phyloP scores from a whole-genome alignment of 2,797 vertebrate genomes.

The Hafferia zeledoni region DNA sequence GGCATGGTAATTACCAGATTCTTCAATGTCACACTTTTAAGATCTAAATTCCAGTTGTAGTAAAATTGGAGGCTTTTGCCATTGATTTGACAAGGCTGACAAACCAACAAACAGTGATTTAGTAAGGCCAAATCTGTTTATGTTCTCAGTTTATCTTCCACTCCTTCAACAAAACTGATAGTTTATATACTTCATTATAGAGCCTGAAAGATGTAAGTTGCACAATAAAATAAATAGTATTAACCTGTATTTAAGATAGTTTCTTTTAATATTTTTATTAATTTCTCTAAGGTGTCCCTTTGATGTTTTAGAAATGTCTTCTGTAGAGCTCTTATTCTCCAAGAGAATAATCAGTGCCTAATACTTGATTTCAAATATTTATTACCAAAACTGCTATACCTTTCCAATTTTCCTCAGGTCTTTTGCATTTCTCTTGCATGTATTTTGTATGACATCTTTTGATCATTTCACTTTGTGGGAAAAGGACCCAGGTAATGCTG shows the following conservation, averaged over 20 bases:
- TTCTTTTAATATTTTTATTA: neutral
- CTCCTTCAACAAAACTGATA: neutral
- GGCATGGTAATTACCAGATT: neutral
- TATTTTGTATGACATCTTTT: neutral
- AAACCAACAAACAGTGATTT: neutral
- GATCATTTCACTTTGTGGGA: neutral
- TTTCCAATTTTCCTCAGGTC: neutral
- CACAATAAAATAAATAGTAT: neutral
- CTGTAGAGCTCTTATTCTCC: neutral
- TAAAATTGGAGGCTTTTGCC: neutral
- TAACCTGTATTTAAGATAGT: neutral
- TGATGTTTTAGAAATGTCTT: neutral
- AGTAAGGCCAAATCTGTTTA: neutral
- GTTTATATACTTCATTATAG: neutral
- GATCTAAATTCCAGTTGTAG: neutral
- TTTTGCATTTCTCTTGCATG: neutral
- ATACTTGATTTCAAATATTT: neutral
- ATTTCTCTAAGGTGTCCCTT: neutral
- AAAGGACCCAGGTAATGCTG: neutral
- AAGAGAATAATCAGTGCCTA: neutral
- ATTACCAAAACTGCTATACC: neutral
- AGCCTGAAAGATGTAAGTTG: neutral
- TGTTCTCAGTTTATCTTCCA: neutral
- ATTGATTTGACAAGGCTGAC: neutral
- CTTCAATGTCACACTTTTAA: neutral